These are phyloP conservation scores for Kryptolebias ocellatus DNA, from an alignment of 2,797 vertebrate species.

Conservation along the genomic window DNA sequence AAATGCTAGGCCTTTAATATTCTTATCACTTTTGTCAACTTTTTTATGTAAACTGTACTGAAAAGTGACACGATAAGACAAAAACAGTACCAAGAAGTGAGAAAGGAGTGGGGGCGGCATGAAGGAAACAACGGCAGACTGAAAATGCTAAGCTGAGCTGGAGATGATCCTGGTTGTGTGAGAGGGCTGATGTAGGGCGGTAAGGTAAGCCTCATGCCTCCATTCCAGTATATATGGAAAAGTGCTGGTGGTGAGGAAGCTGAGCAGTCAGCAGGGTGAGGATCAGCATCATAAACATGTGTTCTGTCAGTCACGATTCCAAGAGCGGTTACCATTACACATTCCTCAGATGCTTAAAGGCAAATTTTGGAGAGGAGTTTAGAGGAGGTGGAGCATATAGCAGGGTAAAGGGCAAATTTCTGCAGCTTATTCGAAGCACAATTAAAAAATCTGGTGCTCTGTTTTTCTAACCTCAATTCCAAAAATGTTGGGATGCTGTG, in stretches of 20 bases:
- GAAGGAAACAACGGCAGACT: conserved; percentile 30
- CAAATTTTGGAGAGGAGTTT: neutral
- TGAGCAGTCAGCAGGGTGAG: conserved; percentile 69
- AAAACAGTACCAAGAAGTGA: too few relatives aligned
- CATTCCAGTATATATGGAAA: conserved; percentile 61
- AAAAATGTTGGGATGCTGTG: too few relatives aligned
- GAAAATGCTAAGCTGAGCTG: conserved; percentile 34
- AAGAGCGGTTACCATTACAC: conserved; percentile 35
- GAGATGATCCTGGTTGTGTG: conserved; percentile 23
- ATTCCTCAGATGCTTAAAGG: conserved; percentile 35
- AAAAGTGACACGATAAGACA: too few relatives aligned
- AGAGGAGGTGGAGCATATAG: neutral
- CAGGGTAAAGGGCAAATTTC: neutral
- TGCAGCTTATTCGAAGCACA: neutral
- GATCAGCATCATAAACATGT: conserved; percentile 66
- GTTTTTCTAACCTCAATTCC: too few relatives aligned
- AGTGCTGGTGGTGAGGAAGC: conserved; percentile 56
- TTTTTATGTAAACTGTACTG: too few relatives aligned
- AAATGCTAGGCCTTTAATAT: too few relatives aligned
- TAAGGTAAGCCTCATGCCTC: conserved; percentile 61
- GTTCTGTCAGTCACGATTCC: conserved; percentile 67
- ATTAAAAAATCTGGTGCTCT: neutral
- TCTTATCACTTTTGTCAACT: too few relatives aligned
- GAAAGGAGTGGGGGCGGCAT: neutral
- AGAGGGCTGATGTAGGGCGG: conserved; percentile 21